Conservation (phyloP, 92 coral and sea anemone species). For the Diadumene lineata region DNA sequence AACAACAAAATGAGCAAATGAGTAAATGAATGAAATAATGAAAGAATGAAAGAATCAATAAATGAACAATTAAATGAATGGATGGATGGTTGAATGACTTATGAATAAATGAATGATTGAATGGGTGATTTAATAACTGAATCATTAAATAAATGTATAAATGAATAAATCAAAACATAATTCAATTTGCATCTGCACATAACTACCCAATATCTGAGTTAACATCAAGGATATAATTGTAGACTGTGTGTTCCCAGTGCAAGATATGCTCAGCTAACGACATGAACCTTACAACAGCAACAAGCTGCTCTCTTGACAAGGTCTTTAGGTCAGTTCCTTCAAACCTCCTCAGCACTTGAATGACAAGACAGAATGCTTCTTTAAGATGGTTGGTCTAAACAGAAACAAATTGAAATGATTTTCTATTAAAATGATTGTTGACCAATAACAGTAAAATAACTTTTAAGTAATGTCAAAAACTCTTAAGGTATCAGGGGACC, state of each 20-base stretch:
- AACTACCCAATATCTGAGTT: not conserved
- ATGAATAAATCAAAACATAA: not conserved
- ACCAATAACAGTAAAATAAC: no score
- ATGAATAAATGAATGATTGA: not conserved
- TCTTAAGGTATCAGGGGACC: no score
- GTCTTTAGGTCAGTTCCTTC: constrained; percentile 31
- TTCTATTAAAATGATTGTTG: no score
- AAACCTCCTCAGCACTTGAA: constrained; percentile 73
- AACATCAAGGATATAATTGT: constrained; percentile 84
- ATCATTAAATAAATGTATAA: not conserved
- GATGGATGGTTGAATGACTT: not conserved
- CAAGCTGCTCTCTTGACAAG: constrained; percentile 58
- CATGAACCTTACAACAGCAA: constrained; percentile 66
- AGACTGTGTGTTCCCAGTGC: constrained; percentile 83
- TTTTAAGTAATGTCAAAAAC: no score
- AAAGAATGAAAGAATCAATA: not conserved
- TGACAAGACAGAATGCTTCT: constrained; percentile 67
- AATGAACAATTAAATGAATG: not conserved
- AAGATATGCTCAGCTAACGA: constrained; percentile 87
- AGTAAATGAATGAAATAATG: not conserved
- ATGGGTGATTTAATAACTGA: not conserved
- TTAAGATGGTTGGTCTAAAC: constrained; percentile 52
- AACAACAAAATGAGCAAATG: not conserved
- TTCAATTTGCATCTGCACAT: no score
- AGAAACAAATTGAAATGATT: no score